Evolutionary conservation across 2,113 vertebrate genomes (phyloP).

Genomic region (Xyliphius kryptos): DNA sequence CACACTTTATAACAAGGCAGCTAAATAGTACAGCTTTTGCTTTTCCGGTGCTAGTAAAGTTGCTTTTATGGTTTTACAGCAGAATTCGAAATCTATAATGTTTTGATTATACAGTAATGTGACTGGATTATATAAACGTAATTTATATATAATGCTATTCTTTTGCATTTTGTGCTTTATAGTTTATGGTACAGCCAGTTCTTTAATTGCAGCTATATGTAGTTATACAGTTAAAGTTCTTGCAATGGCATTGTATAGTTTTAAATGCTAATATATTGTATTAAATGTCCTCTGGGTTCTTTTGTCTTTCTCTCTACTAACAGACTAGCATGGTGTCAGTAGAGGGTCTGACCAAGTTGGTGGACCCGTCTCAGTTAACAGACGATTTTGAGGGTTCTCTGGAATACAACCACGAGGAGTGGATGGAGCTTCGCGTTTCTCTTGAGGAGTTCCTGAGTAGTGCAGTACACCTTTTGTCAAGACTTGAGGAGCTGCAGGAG

Average conservation of each 20-base stretch:
- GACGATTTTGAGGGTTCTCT: constrained; percentile 95
- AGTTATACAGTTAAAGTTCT: too few species aligned
- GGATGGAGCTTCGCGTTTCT: constrained; percentile 89
- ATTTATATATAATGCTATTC: too few species aligned
- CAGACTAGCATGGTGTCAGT: constrained; percentile 98
- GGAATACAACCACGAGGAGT: constrained; percentile 96
- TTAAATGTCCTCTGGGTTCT: too few species aligned
- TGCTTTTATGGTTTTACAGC: background rate
- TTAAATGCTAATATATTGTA: too few species aligned
- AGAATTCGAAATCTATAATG: too few species aligned
- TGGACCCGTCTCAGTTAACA: constrained; percentile 94
- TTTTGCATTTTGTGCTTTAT: too few species aligned
- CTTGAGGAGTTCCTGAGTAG: constrained; percentile 95
- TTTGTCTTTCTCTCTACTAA: background rate
- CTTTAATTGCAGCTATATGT: too few species aligned
- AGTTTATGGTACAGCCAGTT: too few species aligned
- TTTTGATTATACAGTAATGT: too few species aligned
- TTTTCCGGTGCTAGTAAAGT: background rate
- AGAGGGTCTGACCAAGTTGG: constrained; percentile 90
- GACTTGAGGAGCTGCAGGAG: constrained; percentile 93
- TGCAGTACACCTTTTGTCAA: constrained; percentile 85
- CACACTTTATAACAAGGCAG: background rate
- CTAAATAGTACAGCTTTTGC: background rate
- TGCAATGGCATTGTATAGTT: too few species aligned
- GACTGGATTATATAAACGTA: too few species aligned